Evolutionary conservation across 1,140 invertebrate genomes (phyloP).

Genomic region (Microplitis mediator): DNA sequence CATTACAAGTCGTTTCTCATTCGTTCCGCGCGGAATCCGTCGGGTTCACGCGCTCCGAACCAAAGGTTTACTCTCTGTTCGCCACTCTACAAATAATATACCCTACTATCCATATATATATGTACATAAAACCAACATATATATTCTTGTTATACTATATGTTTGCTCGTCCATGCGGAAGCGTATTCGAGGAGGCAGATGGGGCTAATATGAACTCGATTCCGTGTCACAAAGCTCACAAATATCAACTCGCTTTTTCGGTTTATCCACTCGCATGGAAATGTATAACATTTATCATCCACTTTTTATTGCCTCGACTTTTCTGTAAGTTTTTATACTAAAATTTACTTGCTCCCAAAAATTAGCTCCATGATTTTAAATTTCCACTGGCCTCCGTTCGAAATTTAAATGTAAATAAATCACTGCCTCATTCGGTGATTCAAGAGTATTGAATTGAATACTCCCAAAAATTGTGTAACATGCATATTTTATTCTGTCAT

Average conservation of each 20-base stretch:
- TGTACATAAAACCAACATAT: neutral
- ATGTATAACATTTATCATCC: slow-evolving; percentile 54
- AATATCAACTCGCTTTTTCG: slow-evolving; percentile 57
- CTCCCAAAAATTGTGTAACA: too few species aligned
- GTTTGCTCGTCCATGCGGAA: slow-evolving; percentile 51
- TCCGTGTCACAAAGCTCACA: slow-evolving; percentile 30
- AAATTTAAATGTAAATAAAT: too few species aligned
- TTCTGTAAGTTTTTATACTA: neutral
- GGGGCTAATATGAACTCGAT: slow-evolving; percentile 61
- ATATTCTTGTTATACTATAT: neutral
- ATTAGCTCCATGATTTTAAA: neutral
- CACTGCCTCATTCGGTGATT: too few species aligned
- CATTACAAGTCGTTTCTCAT: neutral
- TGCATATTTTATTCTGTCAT: too few species aligned
- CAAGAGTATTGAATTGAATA: too few species aligned
- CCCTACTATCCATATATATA: neutral
- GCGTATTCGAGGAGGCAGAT: slow-evolving; percentile 55
- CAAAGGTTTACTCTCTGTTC: neutral
- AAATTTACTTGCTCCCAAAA: too few species aligned
- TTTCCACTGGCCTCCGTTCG: too few species aligned
- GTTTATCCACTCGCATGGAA: slow-evolving; percentile 43
- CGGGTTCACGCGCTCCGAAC: neutral
- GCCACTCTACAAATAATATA: neutral
- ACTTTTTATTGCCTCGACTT: neutral
- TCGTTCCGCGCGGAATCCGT: neutral